Conservation (phyloP, 2,113 vertebrate species). For the Salvelinus fontinalis region DNA sequence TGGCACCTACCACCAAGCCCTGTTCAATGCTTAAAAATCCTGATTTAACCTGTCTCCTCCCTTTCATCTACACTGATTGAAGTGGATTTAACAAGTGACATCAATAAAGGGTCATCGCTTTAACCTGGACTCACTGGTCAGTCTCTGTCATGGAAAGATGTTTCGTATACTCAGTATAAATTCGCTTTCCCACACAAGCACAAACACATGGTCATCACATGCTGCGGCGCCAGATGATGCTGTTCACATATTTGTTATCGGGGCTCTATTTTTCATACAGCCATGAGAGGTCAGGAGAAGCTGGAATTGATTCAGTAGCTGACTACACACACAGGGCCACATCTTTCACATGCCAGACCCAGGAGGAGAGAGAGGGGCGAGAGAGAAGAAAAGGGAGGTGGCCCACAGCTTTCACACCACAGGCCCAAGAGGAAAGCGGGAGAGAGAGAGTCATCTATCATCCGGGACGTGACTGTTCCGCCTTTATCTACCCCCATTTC, state of each 20-base stretch:
- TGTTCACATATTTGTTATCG: constrained; percentile 47
- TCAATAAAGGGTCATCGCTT: no score
- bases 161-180: no score
- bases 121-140: no score
- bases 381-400: no score
- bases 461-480: constrained; percentile 19
- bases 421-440: no score
- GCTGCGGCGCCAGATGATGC: not conserved
- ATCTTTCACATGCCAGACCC: not conserved
- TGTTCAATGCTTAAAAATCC: no score
- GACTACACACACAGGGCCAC: not conserved
- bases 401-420: not conserved
- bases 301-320: constrained; percentile 56
- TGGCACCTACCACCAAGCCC: no score
- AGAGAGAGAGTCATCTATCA: constrained; percentile 13
- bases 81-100: no score
- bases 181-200: no score
- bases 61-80: no score
- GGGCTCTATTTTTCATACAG: constrained; percentile 50
- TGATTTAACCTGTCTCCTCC: no score
- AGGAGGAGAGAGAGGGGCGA: not conserved
- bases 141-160: no score
- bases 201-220: not conserved
- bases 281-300: constrained; percentile 51
- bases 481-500: constrained; percentile 66